Evolutionary conservation across 64 coral and sea anemone species (phyloP), one percentile per base, ranked within the genome.

Genomic region (Orbicella faveolata): DNA sequence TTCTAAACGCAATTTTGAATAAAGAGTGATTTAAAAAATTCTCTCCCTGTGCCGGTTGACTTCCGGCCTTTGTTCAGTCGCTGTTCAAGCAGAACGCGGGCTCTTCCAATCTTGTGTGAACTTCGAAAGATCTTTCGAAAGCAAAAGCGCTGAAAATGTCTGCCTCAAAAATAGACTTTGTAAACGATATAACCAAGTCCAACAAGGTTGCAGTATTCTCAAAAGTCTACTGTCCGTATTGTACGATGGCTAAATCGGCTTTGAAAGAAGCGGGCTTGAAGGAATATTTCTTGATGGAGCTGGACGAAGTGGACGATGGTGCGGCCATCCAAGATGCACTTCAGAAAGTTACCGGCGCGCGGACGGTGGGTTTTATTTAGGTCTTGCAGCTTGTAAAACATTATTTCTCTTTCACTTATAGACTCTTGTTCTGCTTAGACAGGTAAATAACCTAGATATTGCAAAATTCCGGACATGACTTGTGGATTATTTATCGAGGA

Each of bases 131-230:
- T 30, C 30, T 30, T 30, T 0, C 30, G 30, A 30, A 30, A 30
- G 44, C 44, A 48, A 48, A 48, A 48, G 5, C 44, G 5, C 44
- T 48, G 44, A 48, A 48, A 48, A 48, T 48, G 44, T 48, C 44
- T 0, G 55, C 55, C 15, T 59, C 55, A 2, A 59, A 59, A 59
- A 15, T 85, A 66, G 36, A 73, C 19, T 36, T 72, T 33, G 39
- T 85, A 41, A 85, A 85, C 9, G 35, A 25, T 6, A 69, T 72
- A 73, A n/a, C 53, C 21, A 73, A 13, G 6, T 36, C 4, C 4
- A 80, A 95, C 89, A 95, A 95, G 44, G 89, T 95, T 4, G 89
- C 90, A 26, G 78, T 95, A 1, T 95, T 88, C 72, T 95, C 93
- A 15, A 91, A 91, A 62, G 88, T 89, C 18, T 91, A 91, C 66